Evolutionary conservation across 2,888 invertebrate species (phyloP).

Genomic region (Julus scanicus): DNA sequence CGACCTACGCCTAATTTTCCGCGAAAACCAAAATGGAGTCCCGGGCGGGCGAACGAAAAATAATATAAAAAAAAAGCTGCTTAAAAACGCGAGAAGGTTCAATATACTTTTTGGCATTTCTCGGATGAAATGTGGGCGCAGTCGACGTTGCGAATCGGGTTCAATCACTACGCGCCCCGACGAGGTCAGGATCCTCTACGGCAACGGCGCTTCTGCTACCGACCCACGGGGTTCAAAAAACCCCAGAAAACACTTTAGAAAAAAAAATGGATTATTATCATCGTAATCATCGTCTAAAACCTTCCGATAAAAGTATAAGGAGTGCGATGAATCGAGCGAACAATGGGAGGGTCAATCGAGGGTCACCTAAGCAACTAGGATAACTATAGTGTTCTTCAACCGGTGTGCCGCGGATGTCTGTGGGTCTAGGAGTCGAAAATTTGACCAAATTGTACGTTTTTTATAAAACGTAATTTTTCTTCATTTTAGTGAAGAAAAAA

Average conservation of each 20-base stretch:
- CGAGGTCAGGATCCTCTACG: background rate
- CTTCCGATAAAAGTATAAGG: background rate
- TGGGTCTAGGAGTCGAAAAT: too few relatives aligned
- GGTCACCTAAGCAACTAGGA: too few relatives aligned
- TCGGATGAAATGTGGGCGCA: constrained; percentile 1
- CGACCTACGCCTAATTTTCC: background rate
- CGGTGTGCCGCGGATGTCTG: too few relatives aligned
- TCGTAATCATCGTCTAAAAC: background rate
- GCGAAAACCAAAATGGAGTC: background rate
- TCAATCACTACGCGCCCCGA: background rate
- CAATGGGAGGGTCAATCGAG: background rate
- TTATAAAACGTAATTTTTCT: too few relatives aligned
- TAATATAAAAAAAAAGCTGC: too few relatives aligned
- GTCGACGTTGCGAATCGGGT: background rate
- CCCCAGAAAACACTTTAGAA: background rate
- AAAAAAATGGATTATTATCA: background rate
- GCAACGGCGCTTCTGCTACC: background rate
- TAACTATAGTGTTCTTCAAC: too few relatives aligned
- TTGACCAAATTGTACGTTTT: too few relatives aligned
- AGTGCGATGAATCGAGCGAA: background rate
- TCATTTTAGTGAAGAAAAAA: too few relatives aligned
- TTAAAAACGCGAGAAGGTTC: background rate
- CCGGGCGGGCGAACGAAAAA: background rate
- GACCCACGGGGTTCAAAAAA: background rate
- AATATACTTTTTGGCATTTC: background rate